Conservation (phyloP, 2,113 vertebrate genomes). For the Morphnarchus princeps region DNA sequence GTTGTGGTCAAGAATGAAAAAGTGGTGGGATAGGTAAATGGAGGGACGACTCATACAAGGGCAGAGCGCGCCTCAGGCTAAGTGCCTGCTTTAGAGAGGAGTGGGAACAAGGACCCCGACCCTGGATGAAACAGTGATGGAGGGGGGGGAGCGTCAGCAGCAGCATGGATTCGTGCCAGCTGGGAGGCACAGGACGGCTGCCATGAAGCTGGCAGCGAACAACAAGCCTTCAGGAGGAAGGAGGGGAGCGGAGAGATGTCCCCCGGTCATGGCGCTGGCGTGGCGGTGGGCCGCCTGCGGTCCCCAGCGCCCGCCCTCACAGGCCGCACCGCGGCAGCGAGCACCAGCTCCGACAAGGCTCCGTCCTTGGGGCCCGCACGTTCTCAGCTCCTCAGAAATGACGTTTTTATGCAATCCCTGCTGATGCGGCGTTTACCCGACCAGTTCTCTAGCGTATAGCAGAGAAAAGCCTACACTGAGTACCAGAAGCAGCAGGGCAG, state of each 20-base stretch:
- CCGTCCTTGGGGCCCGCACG: fast-evolving
- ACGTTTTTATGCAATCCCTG: background rate
- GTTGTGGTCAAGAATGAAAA: background rate
- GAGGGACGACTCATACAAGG: background rate
- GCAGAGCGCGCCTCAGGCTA: fast-evolving
- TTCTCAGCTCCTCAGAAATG: background rate
- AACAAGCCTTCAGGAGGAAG: background rate
- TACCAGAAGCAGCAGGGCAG: background rate
- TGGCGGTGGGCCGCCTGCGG: fast-evolving
- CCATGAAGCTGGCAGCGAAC: background rate
- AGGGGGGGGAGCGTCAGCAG: background rate
- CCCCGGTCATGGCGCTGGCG: fast-evolving
- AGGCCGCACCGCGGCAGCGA: background rate
- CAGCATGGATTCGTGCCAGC: background rate
- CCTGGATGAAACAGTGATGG: fast-evolving
- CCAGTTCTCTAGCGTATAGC: no score
- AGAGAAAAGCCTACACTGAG: background rate
- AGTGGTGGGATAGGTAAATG: background rate
- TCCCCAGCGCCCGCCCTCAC: fast-evolving
- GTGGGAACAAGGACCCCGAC: background rate
- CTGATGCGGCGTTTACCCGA: background rate
- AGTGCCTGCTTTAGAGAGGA: background rate
- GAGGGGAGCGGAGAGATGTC: background rate
- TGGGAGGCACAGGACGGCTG: background rate
- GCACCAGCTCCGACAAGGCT: background rate